phyloP scores from a whole-genome alignment of 2,888 invertebrate genomes.

The Germaria angustata region DNA sequence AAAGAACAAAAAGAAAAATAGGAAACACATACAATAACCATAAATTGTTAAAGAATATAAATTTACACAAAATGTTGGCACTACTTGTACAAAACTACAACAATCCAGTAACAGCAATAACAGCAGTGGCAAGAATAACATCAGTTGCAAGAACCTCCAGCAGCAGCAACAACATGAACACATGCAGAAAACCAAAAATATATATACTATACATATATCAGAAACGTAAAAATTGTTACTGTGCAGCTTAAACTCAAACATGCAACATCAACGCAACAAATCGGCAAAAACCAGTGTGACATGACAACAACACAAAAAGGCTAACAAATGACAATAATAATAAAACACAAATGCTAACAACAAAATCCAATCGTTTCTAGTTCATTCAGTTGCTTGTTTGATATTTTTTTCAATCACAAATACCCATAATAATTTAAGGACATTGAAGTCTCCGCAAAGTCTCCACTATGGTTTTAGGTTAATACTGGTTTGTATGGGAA shows the following conservation, averaged over 20 bases:
- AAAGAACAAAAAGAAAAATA: not conserved
- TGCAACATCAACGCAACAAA: conserved; percentile 45
- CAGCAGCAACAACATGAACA: not conserved
- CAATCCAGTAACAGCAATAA: conserved; percentile 42
- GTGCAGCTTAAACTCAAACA: conserved; percentile 25
- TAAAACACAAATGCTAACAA: conserved; percentile 9
- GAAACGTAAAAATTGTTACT: conserved; percentile 46
- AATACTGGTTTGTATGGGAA: conserved; percentile 44
- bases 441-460: conserved; percentile 61
- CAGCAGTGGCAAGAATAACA: conserved; percentile 26
- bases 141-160: conserved; percentile 7
- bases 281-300: conserved; percentile 55
- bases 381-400: conserved; percentile 33
- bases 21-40: conserved; percentile 62
- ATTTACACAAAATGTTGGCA: conserved; percentile 66
- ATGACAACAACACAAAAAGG: conserved; percentile 53
- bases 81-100: conserved; percentile 56
- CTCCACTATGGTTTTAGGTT: conserved; percentile 56
- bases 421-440: conserved; percentile 55
- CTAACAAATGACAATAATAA: conserved; percentile 55
- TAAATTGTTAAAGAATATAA: conserved; percentile 65
- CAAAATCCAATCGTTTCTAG: conserved; percentile 47
- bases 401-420: conserved; percentile 19
- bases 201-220: not conserved
- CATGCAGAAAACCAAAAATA: not conserved